Conservation (phyloP, 2,797 vertebrate species). For the Rhynchotus rufescens region DNA sequence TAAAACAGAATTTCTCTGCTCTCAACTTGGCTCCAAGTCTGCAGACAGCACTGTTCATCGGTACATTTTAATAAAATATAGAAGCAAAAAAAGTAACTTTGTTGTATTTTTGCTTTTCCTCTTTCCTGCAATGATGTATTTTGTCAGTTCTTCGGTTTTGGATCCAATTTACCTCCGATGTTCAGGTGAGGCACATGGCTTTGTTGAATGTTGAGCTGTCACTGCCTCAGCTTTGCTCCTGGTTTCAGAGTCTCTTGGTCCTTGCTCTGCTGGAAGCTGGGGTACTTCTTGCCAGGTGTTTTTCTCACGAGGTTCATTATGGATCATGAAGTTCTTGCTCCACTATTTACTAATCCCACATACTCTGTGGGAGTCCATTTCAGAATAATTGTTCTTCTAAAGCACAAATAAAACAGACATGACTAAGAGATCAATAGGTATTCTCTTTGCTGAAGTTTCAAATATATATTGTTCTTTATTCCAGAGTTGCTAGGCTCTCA, state of each 20-base stretch:
- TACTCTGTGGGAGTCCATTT: neutral
- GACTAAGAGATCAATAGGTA: neutral
- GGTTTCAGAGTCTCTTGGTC: neutral
- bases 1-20: neutral
- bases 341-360: neutral
- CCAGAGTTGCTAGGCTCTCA: neutral
- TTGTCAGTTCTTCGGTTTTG: neutral
- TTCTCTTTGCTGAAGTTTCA: neutral
- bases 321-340: neutral
- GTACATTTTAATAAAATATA: neutral
- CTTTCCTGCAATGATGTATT: neutral
- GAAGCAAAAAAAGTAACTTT: neutral
- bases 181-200: neutral
- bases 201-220: neutral
- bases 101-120: neutral
- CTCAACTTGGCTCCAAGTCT: neutral
- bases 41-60: neutral
- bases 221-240: neutral
- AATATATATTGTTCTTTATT: neutral
- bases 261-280: neutral
- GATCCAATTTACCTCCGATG: neutral
- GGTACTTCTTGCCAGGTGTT: neutral
- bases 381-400: neutral
- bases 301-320: neutral
- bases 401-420: neutral